Evolutionary conservation across 2,113 vertebrate genomes (phyloP), one percentile per base, ranked within the genome.

Genomic region (Oreochromis spilurus): DNA sequence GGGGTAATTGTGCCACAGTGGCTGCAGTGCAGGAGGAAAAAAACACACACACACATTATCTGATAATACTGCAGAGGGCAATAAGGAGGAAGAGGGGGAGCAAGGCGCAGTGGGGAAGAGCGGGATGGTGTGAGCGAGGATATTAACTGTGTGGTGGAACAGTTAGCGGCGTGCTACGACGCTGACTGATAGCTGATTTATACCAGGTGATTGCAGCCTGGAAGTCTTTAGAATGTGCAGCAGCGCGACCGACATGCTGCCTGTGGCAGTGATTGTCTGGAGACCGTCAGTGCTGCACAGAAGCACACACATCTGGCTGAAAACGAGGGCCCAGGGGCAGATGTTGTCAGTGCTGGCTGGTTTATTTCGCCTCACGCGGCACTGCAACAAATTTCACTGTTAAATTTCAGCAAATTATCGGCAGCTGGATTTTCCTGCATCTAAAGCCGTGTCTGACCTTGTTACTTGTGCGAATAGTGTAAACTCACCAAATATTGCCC

Each of bases 1-100:
- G 70, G 93, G 94, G 94, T 95, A 93, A 95, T 95, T 95, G 94
- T 94, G 93, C 92, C 91, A 95, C 94, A 91, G 95, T 92, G 92
- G 91, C 89, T 93, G 93, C 90, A 91, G 93, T 86, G 92, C 90
- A 87, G 93, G 85, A 87, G 85, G 79, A 38, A 52, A 79, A 79
- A 67, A 11, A 84, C 70, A 75, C 67, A 75, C 70, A 50, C 70
- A 84, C 86, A 83, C 52, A 87, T 92, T 91, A 95, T 94, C 93
- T 94, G 95, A 93, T 94, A 92, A 92, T 88, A 88, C 94, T 93
- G 95, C 94, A 94, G 91, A 92, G 92, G 92, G 92, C 89, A 94
- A 93, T 86, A 89, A 53, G 87, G 90, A 93, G 84, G 90, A 85
- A 82, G 85, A 75, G 87, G 91, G 83, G 79, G 88, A 81, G 91